Evolutionary conservation across 2,888 invertebrate species (phyloP).

Genomic region (Chromoteleia sp.): DNA sequence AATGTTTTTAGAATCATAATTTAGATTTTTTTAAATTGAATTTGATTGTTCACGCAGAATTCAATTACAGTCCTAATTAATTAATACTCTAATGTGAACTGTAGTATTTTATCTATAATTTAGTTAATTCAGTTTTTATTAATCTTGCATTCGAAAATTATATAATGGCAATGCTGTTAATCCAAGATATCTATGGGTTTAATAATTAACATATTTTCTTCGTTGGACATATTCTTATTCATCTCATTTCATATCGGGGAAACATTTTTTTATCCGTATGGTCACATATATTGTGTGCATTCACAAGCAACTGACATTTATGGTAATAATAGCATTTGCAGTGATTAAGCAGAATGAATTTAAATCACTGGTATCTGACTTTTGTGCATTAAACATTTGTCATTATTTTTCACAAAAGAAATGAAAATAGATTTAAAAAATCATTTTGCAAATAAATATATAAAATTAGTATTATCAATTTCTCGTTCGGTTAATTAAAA

Average conservation of each 20-base stretch:
- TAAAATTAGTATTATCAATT: too few relatives aligned
- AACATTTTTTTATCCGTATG: not conserved
- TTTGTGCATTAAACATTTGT: not conserved
- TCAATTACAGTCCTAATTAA: too few relatives aligned
- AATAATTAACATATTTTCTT: not conserved
- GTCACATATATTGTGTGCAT: not conserved
- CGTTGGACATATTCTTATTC: not conserved
- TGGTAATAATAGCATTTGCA: not conserved
- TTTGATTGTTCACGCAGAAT: conserved; percentile 4
- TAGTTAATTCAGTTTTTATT: too few relatives aligned
- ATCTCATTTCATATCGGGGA: not conserved
- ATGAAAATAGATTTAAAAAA: not conserved
- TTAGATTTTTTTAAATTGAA: conserved; percentile 11
- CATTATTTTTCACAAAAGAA: not conserved
- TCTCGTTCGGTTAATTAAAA: too few relatives aligned
- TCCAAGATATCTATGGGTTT: too few relatives aligned
- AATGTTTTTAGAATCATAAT: conserved; percentile 7
- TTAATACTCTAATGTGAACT: not conserved
- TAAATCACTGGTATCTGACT: not conserved
- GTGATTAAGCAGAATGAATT: conserved; percentile 4
- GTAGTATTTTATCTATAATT: not conserved
- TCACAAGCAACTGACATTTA: conserved; percentile 2
- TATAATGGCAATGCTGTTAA: too few relatives aligned
- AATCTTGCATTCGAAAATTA: too few relatives aligned
- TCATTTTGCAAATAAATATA: too few relatives aligned